Evolutionary conservation across 1,140 invertebrate species (phyloP), one percentile per base, ranked within the genome.

Genomic region (Cydia fagiglandana): DNA sequence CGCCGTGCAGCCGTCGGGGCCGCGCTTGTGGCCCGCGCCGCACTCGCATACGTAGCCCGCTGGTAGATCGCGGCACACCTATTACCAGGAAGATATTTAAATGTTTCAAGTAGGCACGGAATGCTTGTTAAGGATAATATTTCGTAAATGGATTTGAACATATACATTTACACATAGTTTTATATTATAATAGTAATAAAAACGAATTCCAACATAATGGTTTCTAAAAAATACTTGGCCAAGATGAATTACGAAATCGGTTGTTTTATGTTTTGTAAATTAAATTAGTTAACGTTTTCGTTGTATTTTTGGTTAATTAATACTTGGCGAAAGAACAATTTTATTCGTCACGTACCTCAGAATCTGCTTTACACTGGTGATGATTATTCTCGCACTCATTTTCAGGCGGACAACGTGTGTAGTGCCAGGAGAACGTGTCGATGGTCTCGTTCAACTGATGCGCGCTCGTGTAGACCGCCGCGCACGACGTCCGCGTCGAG

Each of bases 361-460:
- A 98, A 41, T 96, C 94, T 0, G 94, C 91, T 86, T 98, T 96
- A 90, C 98, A 99, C 34, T 95, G 97, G 85, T 99, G 98, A 90
- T 99, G 98, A 12, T 95, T 95, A 88, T 99, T 99, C 30, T 94
- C 87, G 88, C 98, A 99, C 92, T 99, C 98, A 88, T 99, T 97
- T 93, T 99, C 98, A 0, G 96, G 95, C 2, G 98, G 98, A 91
- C 98, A 99, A 47, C 94, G 94, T 0, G 96, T 95, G 83, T 98
- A 99, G 79, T 98, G 94, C 98, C 98, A 99, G 0, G 95, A 94
- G 81, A 96, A 95, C 3, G 91, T 94, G 2, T 93, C 86, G 76
- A 94, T 94, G 0, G 90, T 86, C 20, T 86, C 84, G 34, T 93
- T 93, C 0, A 89, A 86, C 76, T 95, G 94, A 10, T 93, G 91